Base-by-base conservation (phyloP, 2,797 vertebrate genomes). In the Sphaeramia orbicularis region DNA sequence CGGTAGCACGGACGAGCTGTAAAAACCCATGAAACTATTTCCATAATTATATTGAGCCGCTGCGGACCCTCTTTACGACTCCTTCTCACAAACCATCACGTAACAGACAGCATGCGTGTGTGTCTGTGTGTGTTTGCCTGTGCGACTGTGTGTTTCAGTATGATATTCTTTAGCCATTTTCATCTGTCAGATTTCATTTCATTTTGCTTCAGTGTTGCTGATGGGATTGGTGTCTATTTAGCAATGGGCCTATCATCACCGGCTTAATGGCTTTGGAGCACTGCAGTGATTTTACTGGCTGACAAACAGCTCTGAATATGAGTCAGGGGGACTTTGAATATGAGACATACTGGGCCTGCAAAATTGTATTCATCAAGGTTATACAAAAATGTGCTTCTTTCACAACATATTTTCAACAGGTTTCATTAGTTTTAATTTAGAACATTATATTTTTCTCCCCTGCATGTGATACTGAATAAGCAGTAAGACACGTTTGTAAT, bases 21-120 rank as follows among this genome's bases (percentile, higher is more conserved):
- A 90, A 92, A 87, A 86, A 10, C 55, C 78, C 72, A 89, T 92
- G 87, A 92, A 92, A 87, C 61, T 19, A 70, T 80, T 83, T 61
- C 67, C 49, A 47, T 92, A 87, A 93, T 93, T 89, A 90, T 84
- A 86, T 72, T 57, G 74, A 79, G 80, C 75, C 71, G 72, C 81
- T 56, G 74, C 49, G 64, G 77, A 68, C 68, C 58, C 58, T 56
- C 79, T 92, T 92, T 92, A 91, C 71, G 78, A 85, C 45, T 58
- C 73, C 85, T 89, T 54, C 76, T 91, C 90, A 86, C 54, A 74
- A 56, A 41, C 37, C 32, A 57, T 45, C 49, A 24, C 49, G 43
- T 62, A 67, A 45, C 40, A 72, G 52, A 59, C 72, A 61, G 76
- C 72, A 74, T 44, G 21, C 21, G 24, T 68, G 24, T 27, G 38